These are phyloP conservation scores for Nomada fabriciana DNA, from an alignment of 2,888 invertebrate genomes.

Conservation along the genomic window DNA sequence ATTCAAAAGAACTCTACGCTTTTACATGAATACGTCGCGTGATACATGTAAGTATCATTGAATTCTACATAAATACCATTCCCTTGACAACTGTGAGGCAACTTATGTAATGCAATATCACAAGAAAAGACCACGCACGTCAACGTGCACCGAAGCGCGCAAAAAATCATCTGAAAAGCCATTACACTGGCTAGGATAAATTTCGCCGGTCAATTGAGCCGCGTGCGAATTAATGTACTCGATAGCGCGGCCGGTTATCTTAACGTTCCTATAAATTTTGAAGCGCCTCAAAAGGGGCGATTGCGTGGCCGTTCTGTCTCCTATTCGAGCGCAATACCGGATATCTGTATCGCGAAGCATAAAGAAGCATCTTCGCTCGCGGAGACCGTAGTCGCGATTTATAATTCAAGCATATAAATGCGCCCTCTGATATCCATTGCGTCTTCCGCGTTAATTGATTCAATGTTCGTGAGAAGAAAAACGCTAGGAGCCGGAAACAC, in stretches of 20 bases:
- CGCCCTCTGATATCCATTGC: slow-evolving; percentile 19
- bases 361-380: slow-evolving; percentile 41
- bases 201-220: slow-evolving; percentile 35
- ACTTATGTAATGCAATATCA: too few relatives aligned
- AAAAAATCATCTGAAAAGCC: not conserved
- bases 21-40: too few relatives aligned
- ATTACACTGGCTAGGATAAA: slow-evolving; percentile 14
- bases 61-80: too few relatives aligned
- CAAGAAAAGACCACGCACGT: not conserved
- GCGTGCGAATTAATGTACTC: slow-evolving; percentile 42
- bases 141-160: not conserved
- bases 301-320: slow-evolving; percentile 24
- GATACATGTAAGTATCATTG: too few relatives aligned
- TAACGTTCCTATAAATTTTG: slow-evolving; percentile 47
- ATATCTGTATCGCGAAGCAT: slow-evolving; percentile 44
- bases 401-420: slow-evolving; percentile 13
- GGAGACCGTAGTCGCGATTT: slow-evolving; percentile 14
- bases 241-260: slow-evolving; percentile 45
- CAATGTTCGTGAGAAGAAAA: not conserved
- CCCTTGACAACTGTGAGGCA: too few relatives aligned
- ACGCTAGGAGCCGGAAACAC: slow-evolving; percentile 10
- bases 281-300: slow-evolving; percentile 32
- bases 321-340: slow-evolving; percentile 22
- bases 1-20: too few relatives aligned
- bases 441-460: slow-evolving; percentile 43